Evolutionary conservation across 1,140 invertebrate species (phyloP).

Genomic region (Zaprionus tsacasi): DNA sequence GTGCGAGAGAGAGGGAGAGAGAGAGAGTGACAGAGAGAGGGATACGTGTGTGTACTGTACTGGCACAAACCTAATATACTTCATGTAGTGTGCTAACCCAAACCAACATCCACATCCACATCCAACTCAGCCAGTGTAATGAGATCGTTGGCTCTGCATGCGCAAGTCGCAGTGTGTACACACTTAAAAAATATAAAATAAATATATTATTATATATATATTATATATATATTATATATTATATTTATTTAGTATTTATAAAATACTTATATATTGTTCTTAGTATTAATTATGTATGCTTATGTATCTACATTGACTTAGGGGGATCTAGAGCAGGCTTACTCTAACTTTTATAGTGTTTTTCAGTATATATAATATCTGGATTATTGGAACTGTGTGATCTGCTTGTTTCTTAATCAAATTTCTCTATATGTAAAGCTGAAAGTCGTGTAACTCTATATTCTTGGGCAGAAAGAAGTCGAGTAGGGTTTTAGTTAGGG

Average conservation of each 20-base stretch:
- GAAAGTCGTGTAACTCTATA: no score
- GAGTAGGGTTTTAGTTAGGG: background rate
- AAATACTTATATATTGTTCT: no score
- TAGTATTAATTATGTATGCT: no score
- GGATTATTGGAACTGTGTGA: background rate
- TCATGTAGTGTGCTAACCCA: background rate
- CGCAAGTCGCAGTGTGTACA: background rate
- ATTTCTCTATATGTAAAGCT: background rate
- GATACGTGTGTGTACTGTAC: background rate
- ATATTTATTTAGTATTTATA: no score
- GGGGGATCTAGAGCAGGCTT: no score
- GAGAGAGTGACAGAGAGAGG: background rate
- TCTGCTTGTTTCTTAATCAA: background rate
- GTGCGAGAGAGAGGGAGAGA: background rate
- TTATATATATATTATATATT: no score
- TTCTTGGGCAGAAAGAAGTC: background rate
- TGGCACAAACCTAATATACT: conserved; percentile 1
- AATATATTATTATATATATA: no score
- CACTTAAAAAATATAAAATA: background rate
- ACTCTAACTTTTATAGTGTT: background rate
- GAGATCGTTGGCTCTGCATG: background rate
- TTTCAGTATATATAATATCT: background rate
- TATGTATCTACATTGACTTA: no score
- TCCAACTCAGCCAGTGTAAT: background rate
- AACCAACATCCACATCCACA: background rate